Evolutionary conservation across 2,113 vertebrate genomes (phyloP).

Genomic region (Elgaria multicarinata): DNA sequence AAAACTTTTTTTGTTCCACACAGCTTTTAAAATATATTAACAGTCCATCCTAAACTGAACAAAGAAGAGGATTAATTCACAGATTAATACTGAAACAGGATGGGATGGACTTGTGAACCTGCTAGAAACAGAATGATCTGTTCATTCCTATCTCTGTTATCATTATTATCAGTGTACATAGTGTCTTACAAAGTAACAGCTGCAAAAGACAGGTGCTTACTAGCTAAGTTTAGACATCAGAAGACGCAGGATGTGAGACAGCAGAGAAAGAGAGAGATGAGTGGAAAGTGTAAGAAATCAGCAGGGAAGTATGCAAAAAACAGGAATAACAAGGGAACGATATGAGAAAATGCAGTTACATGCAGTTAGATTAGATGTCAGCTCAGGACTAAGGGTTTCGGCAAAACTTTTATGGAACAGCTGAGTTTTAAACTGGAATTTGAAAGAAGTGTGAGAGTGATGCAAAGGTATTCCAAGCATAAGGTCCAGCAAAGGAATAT

Average conservation of each 20-base stretch:
- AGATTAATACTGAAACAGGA: neutral
- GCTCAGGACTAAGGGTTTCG: neutral
- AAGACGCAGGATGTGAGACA: neutral
- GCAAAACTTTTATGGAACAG: neutral
- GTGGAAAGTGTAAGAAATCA: neutral
- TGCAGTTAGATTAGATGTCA: neutral
- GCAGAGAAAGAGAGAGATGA: neutral
- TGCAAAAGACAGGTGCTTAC: neutral
- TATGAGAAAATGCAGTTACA: neutral
- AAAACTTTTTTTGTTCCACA: too few relatives aligned
- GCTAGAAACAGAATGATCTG: neutral
- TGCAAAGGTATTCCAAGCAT: neutral
- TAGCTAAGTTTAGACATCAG: neutral
- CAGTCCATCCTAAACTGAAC: too few relatives aligned
- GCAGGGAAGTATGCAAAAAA: neutral
- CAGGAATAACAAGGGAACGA: neutral
- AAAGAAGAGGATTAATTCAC: neutral
- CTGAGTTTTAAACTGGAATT: neutral
- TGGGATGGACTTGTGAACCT: neutral
- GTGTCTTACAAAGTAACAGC: too few relatives aligned
- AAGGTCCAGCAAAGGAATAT: neutral
- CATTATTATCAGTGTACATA: neutral
- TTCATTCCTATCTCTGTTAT: neutral
- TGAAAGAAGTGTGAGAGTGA: neutral
- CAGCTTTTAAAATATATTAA: too few relatives aligned